These are phyloP conservation scores for Lithobius niger DNA, from an alignment of 1,140 invertebrate genomes.

Conservation along the genomic window DNA sequence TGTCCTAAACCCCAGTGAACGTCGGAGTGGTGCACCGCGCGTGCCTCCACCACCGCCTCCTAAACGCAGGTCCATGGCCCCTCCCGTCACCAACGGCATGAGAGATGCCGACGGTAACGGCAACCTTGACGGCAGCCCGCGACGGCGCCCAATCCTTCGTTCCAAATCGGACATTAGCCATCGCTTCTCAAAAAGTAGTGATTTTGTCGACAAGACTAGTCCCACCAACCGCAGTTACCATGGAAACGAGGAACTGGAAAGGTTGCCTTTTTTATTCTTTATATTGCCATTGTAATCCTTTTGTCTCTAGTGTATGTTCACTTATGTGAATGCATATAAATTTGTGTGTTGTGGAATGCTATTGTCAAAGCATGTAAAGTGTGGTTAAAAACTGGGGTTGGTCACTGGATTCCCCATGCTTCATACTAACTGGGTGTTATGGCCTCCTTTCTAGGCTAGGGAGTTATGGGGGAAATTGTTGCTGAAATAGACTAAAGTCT, in stretches of 20 bases:
- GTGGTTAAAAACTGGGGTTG: too few species aligned
- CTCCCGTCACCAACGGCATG: conserved; percentile 12
- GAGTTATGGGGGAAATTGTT: too few species aligned
- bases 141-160: conserved; percentile 52
- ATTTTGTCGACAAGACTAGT: conserved; percentile 13
- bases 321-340: background rate
- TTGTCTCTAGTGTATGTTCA: conserved; percentile 22
- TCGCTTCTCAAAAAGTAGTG: conserved; percentile 38
- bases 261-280: conserved; percentile 16
- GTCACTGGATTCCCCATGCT: too few species aligned
- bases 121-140: conserved; percentile 4
- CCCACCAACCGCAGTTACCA: conserved; percentile 6
- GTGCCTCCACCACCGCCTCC: background rate
- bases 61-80: background rate
- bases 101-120: conserved; percentile 15
- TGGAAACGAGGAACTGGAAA: conserved; percentile 7
- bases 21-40: background rate
- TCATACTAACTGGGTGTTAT: too few species aligned
- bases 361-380: too few species aligned
- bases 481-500: too few species aligned
- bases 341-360: too few species aligned
- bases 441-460: too few species aligned
- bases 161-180: conserved; percentile 72
- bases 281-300: conserved; percentile 23
- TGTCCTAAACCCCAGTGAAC: background rate